A percentile compares a stretch with the other conserved stretches of the same genome.
Evolutionary conservation across 2,113 vertebrate species (phyloP).

Genomic region (Phaetusa simplex): DNA sequence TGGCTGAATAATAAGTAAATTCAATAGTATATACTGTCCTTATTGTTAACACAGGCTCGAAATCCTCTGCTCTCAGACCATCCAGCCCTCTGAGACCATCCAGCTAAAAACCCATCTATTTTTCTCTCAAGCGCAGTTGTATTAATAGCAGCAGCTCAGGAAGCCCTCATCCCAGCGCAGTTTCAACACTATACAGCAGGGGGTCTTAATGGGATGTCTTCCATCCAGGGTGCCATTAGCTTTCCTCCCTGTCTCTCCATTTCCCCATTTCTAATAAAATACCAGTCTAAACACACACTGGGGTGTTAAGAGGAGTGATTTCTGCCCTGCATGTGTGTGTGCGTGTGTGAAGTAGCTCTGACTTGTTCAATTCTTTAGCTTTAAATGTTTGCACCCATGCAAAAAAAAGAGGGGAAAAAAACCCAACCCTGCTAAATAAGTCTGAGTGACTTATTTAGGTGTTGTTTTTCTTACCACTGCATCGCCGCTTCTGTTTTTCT

Average conservation of each 20-base stretch:
- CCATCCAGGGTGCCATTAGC: constrained; percentile 41
- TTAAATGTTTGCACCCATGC: neutral
- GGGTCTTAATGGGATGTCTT: constrained; percentile 34
- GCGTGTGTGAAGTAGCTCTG: neutral
- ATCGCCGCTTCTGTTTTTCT: neutral
- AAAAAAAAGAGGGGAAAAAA: neutral
- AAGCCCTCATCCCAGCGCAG: neutral
- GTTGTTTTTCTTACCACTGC: neutral
- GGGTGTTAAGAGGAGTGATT: constrained; percentile 13
- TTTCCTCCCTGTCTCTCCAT: neutral
- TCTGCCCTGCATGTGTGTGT: neutral
- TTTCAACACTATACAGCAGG: constrained; percentile 56
- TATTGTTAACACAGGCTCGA: neutral
- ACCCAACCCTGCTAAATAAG: neutral
- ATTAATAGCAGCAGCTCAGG: constrained; percentile 40
- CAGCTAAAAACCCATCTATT: neutral
- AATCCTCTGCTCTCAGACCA: neutral
- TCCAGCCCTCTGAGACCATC: neutral
- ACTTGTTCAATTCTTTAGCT: neutral
- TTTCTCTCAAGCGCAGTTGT: neutral
- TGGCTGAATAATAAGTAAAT: neutral
- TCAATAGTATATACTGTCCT: neutral
- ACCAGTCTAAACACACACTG: constrained; percentile 32
- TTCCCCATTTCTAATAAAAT: constrained; percentile 6
- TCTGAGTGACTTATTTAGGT: neutral